Evolutionary conservation across 1,140 invertebrate species (phyloP), one percentile per base, ranked within the genome.

Genomic region (Aphis craccivora): DNA sequence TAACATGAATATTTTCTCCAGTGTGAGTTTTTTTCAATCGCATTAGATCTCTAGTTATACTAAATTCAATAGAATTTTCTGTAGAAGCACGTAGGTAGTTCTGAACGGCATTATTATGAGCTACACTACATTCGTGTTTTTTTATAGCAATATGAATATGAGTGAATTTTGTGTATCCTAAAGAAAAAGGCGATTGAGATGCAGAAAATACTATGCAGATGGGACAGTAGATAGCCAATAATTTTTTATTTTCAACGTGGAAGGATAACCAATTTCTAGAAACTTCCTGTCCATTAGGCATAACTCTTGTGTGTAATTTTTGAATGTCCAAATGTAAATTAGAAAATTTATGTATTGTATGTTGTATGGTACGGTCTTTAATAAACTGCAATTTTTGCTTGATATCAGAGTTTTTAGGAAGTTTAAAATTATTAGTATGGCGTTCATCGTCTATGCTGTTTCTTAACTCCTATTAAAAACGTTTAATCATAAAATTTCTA

Each of bases 111-210:
- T 37, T 83, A 40, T 83, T 83, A 83, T 83, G 81, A 83, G 81
- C 35, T 83, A 83, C 14, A 83, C 35, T 83, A 37, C 20, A 35
- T 83, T 81, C 76, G 14, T 81, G 30, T 81, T 81, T 81, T 81
- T 81, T 81, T 81, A 81, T 81, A 81, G 76, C 37, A 83, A 83
- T 83, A 6, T 83, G 81, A 40, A 83, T 83, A 83, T 83, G 81
- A 22, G n/a, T 83, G 3, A 83, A 83, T 37, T 83, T 83, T 37
- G n/a, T 83, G 35, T 83, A 83, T 83, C 81, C 81, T 37, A 37
- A 83, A 83, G 81, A 0, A 83, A 83, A 83, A 37, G 81, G 81
- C 7, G 81, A 83, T 37, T 37, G 35, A 0, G n/a, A 37, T 35
- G 4, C 6, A 9, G 18, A 37, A 83, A 40, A 83, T 37, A 7